Evolutionary conservation across 2,888 invertebrate species (phyloP).

Genomic region (Chrysolina oricalcia): DNA sequence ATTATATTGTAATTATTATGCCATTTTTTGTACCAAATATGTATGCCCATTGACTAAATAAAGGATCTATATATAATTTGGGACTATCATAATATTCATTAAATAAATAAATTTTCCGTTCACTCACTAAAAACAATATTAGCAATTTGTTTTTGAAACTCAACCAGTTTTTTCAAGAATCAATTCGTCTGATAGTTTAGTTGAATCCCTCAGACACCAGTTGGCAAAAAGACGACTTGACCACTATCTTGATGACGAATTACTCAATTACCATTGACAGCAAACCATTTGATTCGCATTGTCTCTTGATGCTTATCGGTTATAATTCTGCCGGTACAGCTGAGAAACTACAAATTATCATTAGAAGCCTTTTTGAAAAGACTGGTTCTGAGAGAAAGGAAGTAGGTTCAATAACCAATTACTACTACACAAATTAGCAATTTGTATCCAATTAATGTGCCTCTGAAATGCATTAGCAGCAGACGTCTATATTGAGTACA

Average conservation of each 20-base stretch:
- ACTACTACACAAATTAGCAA: background rate
- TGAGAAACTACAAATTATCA: slow-evolving; percentile 2
- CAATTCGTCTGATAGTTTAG: no score
- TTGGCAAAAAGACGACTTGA: background rate
- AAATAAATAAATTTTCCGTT: no score
- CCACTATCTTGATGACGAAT: slow-evolving; percentile 14
- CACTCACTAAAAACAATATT: no score
- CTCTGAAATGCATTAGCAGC: background rate
- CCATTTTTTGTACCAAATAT: no score
- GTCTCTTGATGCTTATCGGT: slow-evolving; percentile 2
- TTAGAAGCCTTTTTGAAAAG: background rate
- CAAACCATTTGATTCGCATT: slow-evolving; percentile 15
- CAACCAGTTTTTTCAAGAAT: no score
- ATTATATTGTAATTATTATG: no score
- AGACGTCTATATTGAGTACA: background rate
- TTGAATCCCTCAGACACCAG: no score
- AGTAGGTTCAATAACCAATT: slow-evolving; percentile 7
- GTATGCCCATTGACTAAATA: no score
- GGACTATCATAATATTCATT: no score
- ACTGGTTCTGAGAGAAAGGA: slow-evolving; percentile 2
- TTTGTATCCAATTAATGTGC: background rate
- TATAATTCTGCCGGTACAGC: slow-evolving; percentile 3
- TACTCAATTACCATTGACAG: slow-evolving; percentile 12
- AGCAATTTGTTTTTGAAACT: no score
- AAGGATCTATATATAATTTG: no score